Evolutionary conservation across 2,888 invertebrate genomes (phyloP).

Genomic region (Cheilosia vernalis): DNA sequence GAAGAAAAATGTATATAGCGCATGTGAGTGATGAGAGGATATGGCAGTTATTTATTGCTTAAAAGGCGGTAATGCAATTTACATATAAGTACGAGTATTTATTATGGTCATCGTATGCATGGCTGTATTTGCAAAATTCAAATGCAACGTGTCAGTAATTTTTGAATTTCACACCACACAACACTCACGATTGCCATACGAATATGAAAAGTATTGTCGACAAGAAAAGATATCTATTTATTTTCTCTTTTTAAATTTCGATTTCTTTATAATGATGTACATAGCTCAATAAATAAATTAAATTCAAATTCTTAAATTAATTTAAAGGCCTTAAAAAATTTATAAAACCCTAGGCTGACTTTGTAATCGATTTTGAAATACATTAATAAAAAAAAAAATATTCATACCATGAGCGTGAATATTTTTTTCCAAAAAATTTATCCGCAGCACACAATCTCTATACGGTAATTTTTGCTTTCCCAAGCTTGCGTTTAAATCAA

Average conservation of each 20-base stretch:
- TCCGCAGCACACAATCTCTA: no score
- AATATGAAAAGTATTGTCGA: constrained; percentile 1
- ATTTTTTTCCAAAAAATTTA: no score
- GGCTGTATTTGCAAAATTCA: background rate
- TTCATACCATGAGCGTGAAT: background rate
- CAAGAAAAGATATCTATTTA: constrained; percentile 28
- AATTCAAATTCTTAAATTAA: no score
- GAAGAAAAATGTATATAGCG: constrained; percentile 13
- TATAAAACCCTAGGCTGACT: no score
- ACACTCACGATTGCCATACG: background rate
- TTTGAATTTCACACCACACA: constrained; percentile 11
- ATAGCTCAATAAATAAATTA: no score
- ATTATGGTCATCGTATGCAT: background rate
- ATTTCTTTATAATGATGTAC: no score
- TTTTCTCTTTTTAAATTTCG: no score
- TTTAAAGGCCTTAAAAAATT: no score
- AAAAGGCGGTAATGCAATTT: background rate
- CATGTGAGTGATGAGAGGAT: constrained; percentile 49
- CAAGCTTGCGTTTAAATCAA: no score
- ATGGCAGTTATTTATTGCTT: constrained; percentile 47
- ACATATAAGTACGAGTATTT: background rate
- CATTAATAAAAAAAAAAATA: constrained; percentile 21
- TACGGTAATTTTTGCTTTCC: no score
- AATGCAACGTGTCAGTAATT: constrained; percentile 4
- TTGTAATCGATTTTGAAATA: no score